Evolutionary conservation across 2,888 invertebrate genomes (phyloP), one percentile per base, ranked within the genome.

Genomic region (Arctia plantaginis): DNA sequence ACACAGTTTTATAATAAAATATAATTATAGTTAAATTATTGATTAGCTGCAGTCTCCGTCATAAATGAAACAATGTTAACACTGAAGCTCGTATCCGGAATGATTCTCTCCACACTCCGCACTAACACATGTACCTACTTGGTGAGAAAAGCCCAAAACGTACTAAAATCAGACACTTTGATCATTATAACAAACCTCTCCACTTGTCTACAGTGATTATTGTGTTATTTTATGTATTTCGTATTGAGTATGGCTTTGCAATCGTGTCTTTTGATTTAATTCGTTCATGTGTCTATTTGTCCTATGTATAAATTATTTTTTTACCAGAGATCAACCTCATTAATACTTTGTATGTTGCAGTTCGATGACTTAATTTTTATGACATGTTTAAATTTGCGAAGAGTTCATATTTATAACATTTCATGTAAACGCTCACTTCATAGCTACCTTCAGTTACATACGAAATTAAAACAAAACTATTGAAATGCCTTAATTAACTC

Each of bases 401-500:
- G 23, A 23, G 23, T 51, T 51, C 23, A 51, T 51, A 51, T 47
- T 47, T 47, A 47, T 47, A 20, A 20, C 47, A 6, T 20, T 47
- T 47, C 10, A 41, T 7, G n/a, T n/a, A n/a, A n/a, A n/a, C n/a
- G 55, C 47, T 75, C 68, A 70, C 62, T 74, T 72, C 35, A 35
- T 69, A 66, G 74, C 77, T 73, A 75, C 78, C 80, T 78, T 85
- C 77, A 75, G 69, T 67, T 66, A 72, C 77, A 76, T 62, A 75
- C 66, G 23, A 74, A 79, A 79, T 78, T 72, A 72, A 70, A 79
- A 79, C 78, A 74, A 77, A 80, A 69, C 75, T 55, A 78, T 75
- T 51, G 20, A 76, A 77, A 77, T 83, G 79, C 66, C 71, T 67
- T 71, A 77, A 78, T 83, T 55, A 41, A 80, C 80, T 84, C 82